phyloP scores from a whole-genome alignment of 2,797 vertebrate species.

The Sebastes kiyomatsui region DNA sequence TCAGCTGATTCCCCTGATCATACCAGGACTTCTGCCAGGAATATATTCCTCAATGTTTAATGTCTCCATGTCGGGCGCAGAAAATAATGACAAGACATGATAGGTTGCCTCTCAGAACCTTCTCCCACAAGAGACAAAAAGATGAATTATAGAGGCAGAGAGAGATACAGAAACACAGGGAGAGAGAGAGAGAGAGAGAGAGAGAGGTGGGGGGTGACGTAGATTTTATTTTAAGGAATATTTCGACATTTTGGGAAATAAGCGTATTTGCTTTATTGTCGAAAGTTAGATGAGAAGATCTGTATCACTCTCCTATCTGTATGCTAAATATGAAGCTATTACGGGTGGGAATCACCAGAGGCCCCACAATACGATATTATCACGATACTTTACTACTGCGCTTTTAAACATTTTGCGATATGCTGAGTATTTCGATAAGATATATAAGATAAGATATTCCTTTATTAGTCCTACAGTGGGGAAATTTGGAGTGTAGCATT shows the following conservation, averaged over 20 bases:
- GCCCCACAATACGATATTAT: too few species aligned
- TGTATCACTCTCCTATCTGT: not conserved
- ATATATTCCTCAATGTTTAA: constrained; percentile 60
- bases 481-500: too few species aligned
- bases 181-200: not conserved
- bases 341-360: too few species aligned
- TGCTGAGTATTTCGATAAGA: too few species aligned
- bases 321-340: not conserved
- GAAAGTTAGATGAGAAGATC: not conserved
- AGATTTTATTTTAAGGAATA: constrained; percentile 29
- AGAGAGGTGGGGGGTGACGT: not conserved
- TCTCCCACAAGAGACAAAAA: constrained; percentile 53
- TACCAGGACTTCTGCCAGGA: constrained; percentile 54
- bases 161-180: not conserved
- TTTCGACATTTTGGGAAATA: constrained; percentile 21
- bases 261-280: not conserved
- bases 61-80: constrained; percentile 46
- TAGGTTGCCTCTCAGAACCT: constrained; percentile 55
- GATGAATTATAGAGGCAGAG: constrained; percentile 68
- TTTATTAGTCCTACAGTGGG: too few species aligned
- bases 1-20: constrained; percentile 66
- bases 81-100: constrained; percentile 63
- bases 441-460: too few species aligned
- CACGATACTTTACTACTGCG: too few species aligned
- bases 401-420: too few species aligned